Percentiles rank a stretch among this genome's conserved stretches.
phyloP scores from a whole-genome alignment of 1,140 invertebrate genomes.

The Lineus longissimus region DNA sequence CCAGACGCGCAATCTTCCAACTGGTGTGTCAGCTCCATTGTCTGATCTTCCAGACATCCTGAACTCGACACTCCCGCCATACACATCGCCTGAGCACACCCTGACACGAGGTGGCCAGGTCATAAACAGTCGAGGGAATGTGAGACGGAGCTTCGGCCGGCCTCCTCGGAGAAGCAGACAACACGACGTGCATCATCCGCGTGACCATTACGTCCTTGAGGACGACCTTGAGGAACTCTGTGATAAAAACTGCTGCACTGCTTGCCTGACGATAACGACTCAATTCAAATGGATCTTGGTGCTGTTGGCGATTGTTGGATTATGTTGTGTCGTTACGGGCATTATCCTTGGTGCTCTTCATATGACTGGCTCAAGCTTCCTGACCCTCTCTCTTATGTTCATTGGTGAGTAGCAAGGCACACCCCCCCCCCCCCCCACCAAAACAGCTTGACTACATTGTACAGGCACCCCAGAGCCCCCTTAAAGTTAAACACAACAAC shows the following conservation, averaged over 20 bases:
- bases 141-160: neutral
- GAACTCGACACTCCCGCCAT: conserved; percentile 10
- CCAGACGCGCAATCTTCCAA: too few species aligned
- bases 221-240: conserved; percentile 28
- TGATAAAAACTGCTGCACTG: conserved; percentile 37
- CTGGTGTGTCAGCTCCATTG: too few species aligned
- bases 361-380: conserved; percentile 39
- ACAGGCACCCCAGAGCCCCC: too few species aligned
- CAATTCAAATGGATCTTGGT: conserved; percentile 50
- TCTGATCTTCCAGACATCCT: conserved; percentile 11
- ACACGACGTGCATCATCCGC: conserved; percentile 14
- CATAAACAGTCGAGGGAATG: conserved; percentile 15
- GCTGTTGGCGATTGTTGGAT: conserved; percentile 44
- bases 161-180: conserved; percentile 23
- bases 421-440: neutral
- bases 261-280: conserved; percentile 41
- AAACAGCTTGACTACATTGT: neutral
- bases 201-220: neutral
- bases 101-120: conserved; percentile 12
- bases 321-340: conserved; percentile 49
- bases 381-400: conserved; percentile 50
- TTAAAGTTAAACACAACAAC: too few species aligned
- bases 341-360: conserved; percentile 49
- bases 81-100: conserved; percentile 14
- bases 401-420: conserved; percentile 39